Conservation (phyloP, 2,888 invertebrate genomes). For the Diarsia mendica region DNA sequence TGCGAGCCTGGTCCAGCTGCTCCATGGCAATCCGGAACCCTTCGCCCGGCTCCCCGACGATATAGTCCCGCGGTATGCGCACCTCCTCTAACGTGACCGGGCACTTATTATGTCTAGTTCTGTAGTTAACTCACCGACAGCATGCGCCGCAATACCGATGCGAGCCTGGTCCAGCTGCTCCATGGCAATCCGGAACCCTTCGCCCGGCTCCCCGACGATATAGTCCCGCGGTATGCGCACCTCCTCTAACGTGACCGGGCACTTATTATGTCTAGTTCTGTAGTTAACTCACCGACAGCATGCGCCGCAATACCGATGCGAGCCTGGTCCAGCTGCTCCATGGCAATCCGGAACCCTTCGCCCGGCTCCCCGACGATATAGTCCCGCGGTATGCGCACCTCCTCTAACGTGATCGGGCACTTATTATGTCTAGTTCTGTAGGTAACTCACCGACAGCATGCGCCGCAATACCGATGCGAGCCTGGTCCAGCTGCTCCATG, state of each 20-base stretch:
- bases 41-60: constrained; percentile 90
- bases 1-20: constrained; percentile 92
- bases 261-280: too few relatives aligned
- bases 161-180: too few relatives aligned
- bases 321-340: constrained; percentile 93
- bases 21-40: constrained; percentile 94
- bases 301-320: constrained; percentile 94
- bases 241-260: too few relatives aligned
- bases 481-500: too few relatives aligned
- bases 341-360: constrained; percentile 93
- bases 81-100: constrained; percentile 93
- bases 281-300: constrained; percentile 89
- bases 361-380: constrained; percentile 90
- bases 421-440: too few relatives aligned
- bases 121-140: too few relatives aligned
- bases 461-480: too few relatives aligned
- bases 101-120: constrained; percentile 75
- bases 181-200: too few relatives aligned
- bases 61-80: constrained; percentile 85
- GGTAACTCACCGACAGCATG: too few relatives aligned
- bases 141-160: too few relatives aligned
- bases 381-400: constrained; percentile 89
- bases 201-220: too few relatives aligned
- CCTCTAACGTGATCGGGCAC: constrained; percentile 92
- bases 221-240: too few relatives aligned